Evolutionary conservation across 2,888 invertebrate species (phyloP), one percentile per base, ranked within the genome.

Genomic region (Lasioglossum zephyrum): DNA sequence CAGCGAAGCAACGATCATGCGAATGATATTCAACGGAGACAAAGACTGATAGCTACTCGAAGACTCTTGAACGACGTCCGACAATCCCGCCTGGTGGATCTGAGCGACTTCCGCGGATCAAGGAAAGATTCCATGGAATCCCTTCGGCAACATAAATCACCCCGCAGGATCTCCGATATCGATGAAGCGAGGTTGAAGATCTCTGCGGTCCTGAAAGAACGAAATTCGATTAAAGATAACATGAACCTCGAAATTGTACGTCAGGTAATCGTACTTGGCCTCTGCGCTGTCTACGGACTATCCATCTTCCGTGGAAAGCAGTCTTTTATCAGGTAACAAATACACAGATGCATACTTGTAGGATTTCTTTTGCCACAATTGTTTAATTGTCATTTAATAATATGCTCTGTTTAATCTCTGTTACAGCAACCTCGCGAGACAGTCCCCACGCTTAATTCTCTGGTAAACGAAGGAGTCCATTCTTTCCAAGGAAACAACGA

Each of bases 201-300:
- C 22, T 3, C 74, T 4, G 53, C 9, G 0, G 41, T 53, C 26
- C 26, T 73, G 41, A 82, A 81, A 49, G 26, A 60, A n/a, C 66
- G 73, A 1, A 26, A 60, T 66, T 84, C 87, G 75, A 63, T 89
- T 82, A 86, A 88, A 0, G 44, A 84, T 26, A 6, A 44, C 39
- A 49, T 80, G 0, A 47, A 81, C 0, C 91, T 89, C 60, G 92
- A 94, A 41, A 81, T 92, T 72, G 74, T 93, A 49, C 91, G 88
- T 22, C 94, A 94, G 77, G 89, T 90, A 16, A 31, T 93, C 4
- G 39, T 94, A 3, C 80, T 93, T 47, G 88, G 83, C 2, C 91
- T 94, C 70, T 94, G 93, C 76, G 89, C 92, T 11, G n/a, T 93
- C 49, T 94, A 94, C 72, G 93, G 93, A 49, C 85, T 91, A 69